Evolutionary conservation across 2,797 vertebrate genomes (phyloP).

Genomic region (Acanthurus tractus): DNA sequence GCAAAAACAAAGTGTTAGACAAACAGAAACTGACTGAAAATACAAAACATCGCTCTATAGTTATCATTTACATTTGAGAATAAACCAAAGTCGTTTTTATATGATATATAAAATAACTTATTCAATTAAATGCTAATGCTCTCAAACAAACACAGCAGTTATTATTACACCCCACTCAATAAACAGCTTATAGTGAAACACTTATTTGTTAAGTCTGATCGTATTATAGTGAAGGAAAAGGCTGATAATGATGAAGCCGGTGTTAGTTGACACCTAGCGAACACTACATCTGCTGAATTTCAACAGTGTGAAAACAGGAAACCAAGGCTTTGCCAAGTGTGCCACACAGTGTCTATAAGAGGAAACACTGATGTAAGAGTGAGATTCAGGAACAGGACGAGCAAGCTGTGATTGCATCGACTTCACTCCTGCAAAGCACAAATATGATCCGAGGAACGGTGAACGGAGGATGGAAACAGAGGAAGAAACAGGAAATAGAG

Average conservation of each 20-base stretch:
- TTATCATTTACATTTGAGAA: no score
- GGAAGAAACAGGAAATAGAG: constrained; percentile 26
- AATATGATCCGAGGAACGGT: background rate
- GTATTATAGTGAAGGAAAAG: background rate
- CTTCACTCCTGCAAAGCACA: background rate
- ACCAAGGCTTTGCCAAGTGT: constrained; percentile 50
- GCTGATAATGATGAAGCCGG: background rate
- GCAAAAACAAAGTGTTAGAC: no score
- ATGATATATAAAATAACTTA: no score
- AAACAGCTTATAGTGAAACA: background rate
- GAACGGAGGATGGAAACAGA: background rate
- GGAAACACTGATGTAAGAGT: constrained; percentile 8
- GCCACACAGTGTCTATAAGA: background rate
- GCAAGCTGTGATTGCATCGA: background rate
- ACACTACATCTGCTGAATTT: constrained; percentile 18
- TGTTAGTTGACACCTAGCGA: background rate
- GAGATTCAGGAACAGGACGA: constrained; percentile 17
- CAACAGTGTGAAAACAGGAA: constrained; percentile 45
- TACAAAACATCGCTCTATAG: no score
- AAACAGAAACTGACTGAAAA: no score
- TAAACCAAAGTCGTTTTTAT: background rate
- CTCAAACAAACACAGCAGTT: background rate
- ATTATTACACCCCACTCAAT: background rate
- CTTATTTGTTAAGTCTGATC: background rate
- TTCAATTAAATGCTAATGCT: background rate